Percentiles rank a stretch among this genome's conserved stretches.
These are phyloP conservation scores for Drosophila buzzatii DNA, from an alignment of 2,888 invertebrate species.

Conservation along the genomic window DNA sequence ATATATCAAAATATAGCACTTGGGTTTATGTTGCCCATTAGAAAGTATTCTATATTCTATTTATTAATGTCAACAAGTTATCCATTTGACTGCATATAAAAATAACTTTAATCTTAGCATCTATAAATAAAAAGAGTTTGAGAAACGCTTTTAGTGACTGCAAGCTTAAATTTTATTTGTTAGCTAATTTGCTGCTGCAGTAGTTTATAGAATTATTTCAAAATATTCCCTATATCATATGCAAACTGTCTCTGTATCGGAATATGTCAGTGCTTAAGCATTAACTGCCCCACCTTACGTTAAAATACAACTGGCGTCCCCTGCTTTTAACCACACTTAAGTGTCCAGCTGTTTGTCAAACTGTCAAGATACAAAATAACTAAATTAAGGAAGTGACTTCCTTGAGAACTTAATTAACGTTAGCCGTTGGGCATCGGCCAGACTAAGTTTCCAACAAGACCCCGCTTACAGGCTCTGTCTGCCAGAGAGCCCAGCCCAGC, in stretches of 20 bases:
- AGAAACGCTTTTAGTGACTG: not conserved
- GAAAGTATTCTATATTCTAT: too few species aligned
- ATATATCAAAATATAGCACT: too few species aligned
- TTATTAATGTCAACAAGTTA: too few species aligned
- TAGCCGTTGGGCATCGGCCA: slow-evolving; percentile 29
- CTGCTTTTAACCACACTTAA: not conserved
- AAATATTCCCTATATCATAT: too few species aligned
- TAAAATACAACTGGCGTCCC: not conserved
- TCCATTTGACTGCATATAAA: too few species aligned
- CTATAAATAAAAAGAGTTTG: not conserved
- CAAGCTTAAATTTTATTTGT: not conserved
- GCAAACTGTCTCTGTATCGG: not conserved
- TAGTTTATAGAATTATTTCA: not conserved
- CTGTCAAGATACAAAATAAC: slow-evolving; percentile 28
- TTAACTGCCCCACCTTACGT: not conserved
- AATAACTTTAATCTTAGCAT: too few species aligned
- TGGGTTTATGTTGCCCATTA: not conserved
- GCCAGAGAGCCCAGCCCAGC: not conserved
- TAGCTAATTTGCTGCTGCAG: not conserved
- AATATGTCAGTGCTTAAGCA: not conserved
- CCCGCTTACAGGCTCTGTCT: not conserved
- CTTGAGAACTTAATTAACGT: slow-evolving; percentile 55
- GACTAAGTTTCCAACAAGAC: not conserved
- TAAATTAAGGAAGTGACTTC: slow-evolving; percentile 52
- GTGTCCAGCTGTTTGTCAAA: slow-evolving; percentile 30